Conservation (phyloP, 2,113 vertebrate species). For the Suricata suricatta region DNA sequence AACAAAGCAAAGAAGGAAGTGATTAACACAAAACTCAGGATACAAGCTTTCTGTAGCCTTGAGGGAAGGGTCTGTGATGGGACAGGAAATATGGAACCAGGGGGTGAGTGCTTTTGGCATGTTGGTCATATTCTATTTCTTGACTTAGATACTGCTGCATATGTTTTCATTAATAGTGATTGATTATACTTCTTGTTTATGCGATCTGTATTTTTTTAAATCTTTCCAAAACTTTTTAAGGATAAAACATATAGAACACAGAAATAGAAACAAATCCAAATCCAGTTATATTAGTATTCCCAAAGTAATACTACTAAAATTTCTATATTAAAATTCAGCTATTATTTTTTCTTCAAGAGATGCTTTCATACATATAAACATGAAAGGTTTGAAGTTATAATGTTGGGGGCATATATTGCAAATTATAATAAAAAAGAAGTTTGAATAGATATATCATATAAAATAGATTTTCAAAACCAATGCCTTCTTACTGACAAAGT, state of each 20-base stretch:
- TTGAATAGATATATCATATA: not conserved
- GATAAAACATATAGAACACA: not conserved
- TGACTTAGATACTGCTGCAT: not conserved
- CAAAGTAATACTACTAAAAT: not conserved
- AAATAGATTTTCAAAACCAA: not conserved
- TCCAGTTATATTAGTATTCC: not conserved
- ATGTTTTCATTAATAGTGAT: not conserved
- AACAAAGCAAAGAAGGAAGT: not conserved
- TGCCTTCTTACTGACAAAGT: not conserved
- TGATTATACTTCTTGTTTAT: not conserved
- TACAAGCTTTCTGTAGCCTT: not conserved
- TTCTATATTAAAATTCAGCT: not conserved
- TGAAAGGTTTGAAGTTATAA: not conserved
- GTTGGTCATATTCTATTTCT: not conserved
- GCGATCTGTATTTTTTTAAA: not conserved
- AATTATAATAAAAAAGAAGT: not conserved
- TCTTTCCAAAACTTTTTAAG: not conserved
- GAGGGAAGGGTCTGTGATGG: not conserved
- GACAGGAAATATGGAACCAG: not conserved
- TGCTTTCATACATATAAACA: not conserved
- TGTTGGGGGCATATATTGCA: not conserved
- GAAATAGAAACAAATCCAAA: not conserved
- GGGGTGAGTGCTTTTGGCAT: not conserved
- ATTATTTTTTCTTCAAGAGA: not conserved
- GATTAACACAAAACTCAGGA: not conserved